Evolutionary conservation across 2,113 vertebrate species (phyloP), one percentile per base, ranked within the genome.

Genomic region (Mellivora capensis): DNA sequence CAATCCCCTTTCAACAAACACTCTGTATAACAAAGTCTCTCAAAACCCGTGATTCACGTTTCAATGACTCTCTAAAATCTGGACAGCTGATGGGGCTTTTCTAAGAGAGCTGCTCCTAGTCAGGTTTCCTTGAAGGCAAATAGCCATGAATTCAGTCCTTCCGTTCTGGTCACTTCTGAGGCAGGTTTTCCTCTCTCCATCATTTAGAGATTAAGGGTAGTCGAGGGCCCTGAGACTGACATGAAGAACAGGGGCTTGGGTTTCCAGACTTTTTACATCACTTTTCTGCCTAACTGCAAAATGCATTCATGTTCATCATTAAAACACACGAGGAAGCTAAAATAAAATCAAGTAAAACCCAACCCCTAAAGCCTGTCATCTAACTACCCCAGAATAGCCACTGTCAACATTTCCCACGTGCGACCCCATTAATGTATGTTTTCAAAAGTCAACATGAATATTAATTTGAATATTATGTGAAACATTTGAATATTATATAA

Each of bases 331-430:
- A 57, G 14, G 61, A 82, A 42, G 25, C 3, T 5, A 69, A 37
- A 59, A 37, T 12, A 49, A 79, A 31, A 10, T 69, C 8, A 37
- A 69, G 42, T 6, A 62, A 77, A 52, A 59, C 1, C 64, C 27
- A 29, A 85, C 31, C 29, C n/a, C n/a, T 11, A 3, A 54, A 91
- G 17, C 57, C 2, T 76, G 31, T 13, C 23, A 29, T 49, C 57
- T 44, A 49, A 14, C n/a, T 21, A 27, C 3, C 18, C 23, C 39
- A 72, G 76, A 72, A 94, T 1, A 37, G 34, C 49, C 62, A 20
- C 8, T 1, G 74, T n/a, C 17, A 34, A 12, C 10, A 8, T 42
- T 37, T 1, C 18, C 18, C 3, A 6, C 2, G 34, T 25, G 13
- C 31, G 8, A 52, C 59, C 47, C 14, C 49, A 37, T 3, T 34